These are phyloP conservation scores for Steromphala cineraria DNA, from an alignment of 2,888 invertebrate genomes.

Conservation along the genomic window DNA sequence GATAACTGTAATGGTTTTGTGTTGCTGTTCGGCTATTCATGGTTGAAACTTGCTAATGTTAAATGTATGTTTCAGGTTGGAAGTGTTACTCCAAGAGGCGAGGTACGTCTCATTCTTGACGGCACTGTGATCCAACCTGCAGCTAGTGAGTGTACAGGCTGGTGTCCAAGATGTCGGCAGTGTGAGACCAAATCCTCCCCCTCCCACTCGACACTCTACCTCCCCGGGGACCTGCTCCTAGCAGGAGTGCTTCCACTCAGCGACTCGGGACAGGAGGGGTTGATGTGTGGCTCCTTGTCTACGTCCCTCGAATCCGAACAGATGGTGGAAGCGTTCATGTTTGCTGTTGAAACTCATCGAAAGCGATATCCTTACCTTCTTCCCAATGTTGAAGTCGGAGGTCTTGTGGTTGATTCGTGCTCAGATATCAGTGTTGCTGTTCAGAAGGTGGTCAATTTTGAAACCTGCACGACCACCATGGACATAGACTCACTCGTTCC, in stretches of 20 bases:
- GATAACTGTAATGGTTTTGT: too few species aligned
- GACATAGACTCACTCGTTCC: neutral
- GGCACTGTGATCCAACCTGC: neutral
- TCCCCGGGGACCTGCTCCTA: conserved; percentile 57
- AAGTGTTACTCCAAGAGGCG: neutral
- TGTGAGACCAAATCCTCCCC: conserved; percentile 22
- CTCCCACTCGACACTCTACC: conserved; percentile 31
- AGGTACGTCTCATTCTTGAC: conserved; percentile 9
- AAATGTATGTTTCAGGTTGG: conserved; percentile 27
- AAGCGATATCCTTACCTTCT: conserved; percentile 47
- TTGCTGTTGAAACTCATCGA: conserved; percentile 50
- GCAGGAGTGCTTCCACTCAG: conserved; percentile 58
- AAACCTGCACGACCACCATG: conserved; percentile 44
- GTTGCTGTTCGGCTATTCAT: too few species aligned
- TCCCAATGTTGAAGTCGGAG: conserved; percentile 48
- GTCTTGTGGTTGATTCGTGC: conserved; percentile 58
- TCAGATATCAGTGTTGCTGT: conserved; percentile 41
- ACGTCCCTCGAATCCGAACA: conserved; percentile 38
- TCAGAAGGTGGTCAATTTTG: conserved; percentile 54
- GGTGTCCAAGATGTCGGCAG: conserved; percentile 53
- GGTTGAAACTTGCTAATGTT: too few species aligned
- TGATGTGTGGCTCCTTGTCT: conserved; percentile 44
- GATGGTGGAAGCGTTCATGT: conserved; percentile 55
- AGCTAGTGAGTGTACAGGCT: conserved; percentile 41
- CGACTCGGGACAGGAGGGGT: conserved; percentile 29